Evolutionary conservation across 2,888 invertebrate genomes (phyloP).

Genomic region (Atethmia centrago): DNA sequence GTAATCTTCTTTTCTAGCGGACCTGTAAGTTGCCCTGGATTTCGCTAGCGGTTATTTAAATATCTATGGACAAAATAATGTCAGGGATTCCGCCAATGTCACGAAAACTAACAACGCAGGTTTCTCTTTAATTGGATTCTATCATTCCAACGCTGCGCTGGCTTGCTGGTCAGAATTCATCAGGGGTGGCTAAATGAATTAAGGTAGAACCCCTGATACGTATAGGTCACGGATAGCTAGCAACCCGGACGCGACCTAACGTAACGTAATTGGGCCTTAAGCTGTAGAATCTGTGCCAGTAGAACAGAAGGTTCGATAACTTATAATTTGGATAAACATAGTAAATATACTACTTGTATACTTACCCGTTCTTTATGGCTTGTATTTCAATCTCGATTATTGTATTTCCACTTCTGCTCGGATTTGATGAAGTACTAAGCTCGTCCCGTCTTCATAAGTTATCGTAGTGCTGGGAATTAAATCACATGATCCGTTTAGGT

Average conservation of each 20-base stretch:
- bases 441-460: neutral
- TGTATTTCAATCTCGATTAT: neutral
- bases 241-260: neutral
- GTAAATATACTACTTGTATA: neutral
- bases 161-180: neutral
- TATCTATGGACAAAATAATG: neutral
- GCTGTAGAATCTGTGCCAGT: neutral
- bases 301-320: neutral
- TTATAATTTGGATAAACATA: neutral
- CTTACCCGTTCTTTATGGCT: neutral
- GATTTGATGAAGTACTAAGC: neutral
- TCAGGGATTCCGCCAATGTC: neutral
- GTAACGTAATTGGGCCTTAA: neutral
- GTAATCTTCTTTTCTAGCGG: neutral
- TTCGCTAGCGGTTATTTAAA: neutral
- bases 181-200: conserved; percentile 3
- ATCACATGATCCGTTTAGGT: neutral
- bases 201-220: neutral
- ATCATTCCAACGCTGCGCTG: neutral
- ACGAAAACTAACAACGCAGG: neutral
- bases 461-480: neutral
- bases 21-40: neutral
- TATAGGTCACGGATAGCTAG: neutral
- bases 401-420: neutral
- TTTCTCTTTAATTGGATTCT: neutral